A percentile compares a stretch with the other conserved stretches of the same genome.
These are phyloP conservation scores for Rhamnusium bicolor DNA, from an alignment of 2,888 invertebrate species.

Conservation along the genomic window DNA sequence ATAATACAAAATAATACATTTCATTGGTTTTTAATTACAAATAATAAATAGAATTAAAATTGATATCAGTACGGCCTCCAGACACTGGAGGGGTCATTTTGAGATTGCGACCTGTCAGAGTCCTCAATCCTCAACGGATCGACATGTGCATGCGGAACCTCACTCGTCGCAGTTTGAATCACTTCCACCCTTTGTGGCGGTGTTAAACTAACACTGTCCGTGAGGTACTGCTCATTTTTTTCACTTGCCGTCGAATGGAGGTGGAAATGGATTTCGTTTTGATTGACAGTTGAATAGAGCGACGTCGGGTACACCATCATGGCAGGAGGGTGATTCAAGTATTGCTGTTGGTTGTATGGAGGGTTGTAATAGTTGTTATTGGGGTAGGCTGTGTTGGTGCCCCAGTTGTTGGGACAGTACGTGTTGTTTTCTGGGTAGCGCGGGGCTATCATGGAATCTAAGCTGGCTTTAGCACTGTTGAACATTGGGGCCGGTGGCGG, in stretches of 20 bases:
- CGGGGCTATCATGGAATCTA: slow-evolving; percentile 64
- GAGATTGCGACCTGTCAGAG: slow-evolving; percentile 63
- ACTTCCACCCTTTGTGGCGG: slow-evolving; percentile 77
- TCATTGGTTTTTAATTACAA: slow-evolving; percentile 8
- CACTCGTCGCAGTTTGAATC: slow-evolving; percentile 64
- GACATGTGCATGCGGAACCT: slow-evolving; percentile 73
- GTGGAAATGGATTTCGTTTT: slow-evolving; percentile 89
- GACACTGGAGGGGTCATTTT: slow-evolving; percentile 72
- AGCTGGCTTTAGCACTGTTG: slow-evolving; percentile 64
- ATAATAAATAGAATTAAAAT: slow-evolving; percentile 43
- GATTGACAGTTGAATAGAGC: slow-evolving; percentile 85
- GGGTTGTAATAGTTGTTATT: slow-evolving; percentile 80
- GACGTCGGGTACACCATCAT: slow-evolving; percentile 86
- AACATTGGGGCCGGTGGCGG: slow-evolving; percentile 60
- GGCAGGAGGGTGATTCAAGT: slow-evolving; percentile 76
- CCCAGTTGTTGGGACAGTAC: slow-evolving; percentile 76
- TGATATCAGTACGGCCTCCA: slow-evolving; percentile 81
- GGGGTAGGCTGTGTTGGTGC: slow-evolving; percentile 65
- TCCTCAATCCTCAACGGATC: slow-evolving; percentile 54
- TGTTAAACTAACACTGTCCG: slow-evolving; percentile 66
- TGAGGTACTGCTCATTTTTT: slow-evolving; percentile 78
- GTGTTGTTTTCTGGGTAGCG: slow-evolving; percentile 71
- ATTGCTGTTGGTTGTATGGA: slow-evolving; percentile 75
- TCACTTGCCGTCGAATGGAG: slow-evolving; percentile 78
- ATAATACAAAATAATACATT: background rate